These are phyloP conservation scores for Formica aserva DNA, from an alignment of 2,888 invertebrate genomes.

Conservation along the genomic window DNA sequence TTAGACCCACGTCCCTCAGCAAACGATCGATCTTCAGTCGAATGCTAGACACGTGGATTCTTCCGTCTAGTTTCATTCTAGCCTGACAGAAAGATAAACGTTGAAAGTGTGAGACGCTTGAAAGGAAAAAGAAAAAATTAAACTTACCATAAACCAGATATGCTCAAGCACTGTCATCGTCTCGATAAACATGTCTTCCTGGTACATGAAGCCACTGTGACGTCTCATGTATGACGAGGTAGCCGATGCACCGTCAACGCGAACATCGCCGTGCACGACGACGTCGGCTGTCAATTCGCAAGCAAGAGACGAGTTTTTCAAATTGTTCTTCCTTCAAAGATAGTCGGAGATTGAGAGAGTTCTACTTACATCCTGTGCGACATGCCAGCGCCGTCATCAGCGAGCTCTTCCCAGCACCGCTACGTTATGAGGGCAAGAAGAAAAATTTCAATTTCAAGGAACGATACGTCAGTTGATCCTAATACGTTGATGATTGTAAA, in stretches of 20 bases:
- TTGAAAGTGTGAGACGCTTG: not conserved
- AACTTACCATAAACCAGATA: slow-evolving; percentile 92
- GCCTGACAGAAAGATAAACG: slow-evolving; percentile 88
- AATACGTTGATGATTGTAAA: not conserved
- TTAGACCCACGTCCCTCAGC: slow-evolving; percentile 90
- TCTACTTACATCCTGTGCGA: slow-evolving; percentile 90
- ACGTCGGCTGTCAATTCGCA: slow-evolving; percentile 86
- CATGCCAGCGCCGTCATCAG: slow-evolving; percentile 94
- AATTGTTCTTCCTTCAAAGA: slow-evolving; percentile 4
- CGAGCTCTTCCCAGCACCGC: slow-evolving; percentile 96
- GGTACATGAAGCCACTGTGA: slow-evolving; percentile 96
- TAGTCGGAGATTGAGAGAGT: not conserved
- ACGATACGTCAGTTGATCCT: not conserved
- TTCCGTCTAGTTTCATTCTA: slow-evolving; percentile 91
- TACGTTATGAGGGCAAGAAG: slow-evolving; percentile 79
- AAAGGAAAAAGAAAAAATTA: not conserved
- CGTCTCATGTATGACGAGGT: slow-evolving; percentile 91
- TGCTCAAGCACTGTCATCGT: slow-evolving; percentile 95
- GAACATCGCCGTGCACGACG: slow-evolving; percentile 92
- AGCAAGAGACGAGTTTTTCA: slow-evolving; percentile 3
- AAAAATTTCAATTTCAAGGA: not conserved
- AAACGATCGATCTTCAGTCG: slow-evolving; percentile 90
- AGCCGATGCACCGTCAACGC: slow-evolving; percentile 91
- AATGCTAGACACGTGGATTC: slow-evolving; percentile 88
- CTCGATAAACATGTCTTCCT: slow-evolving; percentile 95